Conservation (phyloP, 37 sponge, comb jelly and placozoan genomes). For the Aplysina aerophoba region DNA sequence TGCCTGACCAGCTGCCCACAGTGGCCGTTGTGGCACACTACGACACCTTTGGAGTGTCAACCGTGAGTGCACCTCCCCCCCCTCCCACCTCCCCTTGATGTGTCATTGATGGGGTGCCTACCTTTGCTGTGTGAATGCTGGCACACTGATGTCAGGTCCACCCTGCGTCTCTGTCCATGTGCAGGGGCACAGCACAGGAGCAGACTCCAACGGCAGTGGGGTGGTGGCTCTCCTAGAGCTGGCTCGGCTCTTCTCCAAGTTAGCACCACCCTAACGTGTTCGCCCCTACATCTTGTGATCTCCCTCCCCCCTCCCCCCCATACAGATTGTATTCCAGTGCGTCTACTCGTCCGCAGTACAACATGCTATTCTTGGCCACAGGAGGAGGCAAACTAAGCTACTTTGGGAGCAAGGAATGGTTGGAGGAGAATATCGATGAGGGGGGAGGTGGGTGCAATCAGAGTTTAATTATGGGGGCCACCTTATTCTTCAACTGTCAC, state of each 20-base stretch:
- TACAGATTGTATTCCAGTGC: slow-evolving; percentile 65
- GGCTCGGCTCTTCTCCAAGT: slow-evolving; percentile 88
- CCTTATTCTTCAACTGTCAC: no score
- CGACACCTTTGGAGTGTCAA: slow-evolving; percentile 84
- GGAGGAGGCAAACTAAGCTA: slow-evolving; percentile 90
- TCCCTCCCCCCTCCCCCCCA: not conserved
- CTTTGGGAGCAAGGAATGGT: slow-evolving; percentile 84
- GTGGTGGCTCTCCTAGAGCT: slow-evolving; percentile 87
- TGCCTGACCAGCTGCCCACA: slow-evolving; percentile 76
- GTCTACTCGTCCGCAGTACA: slow-evolving; percentile 58
- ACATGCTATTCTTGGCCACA: slow-evolving; percentile 81
- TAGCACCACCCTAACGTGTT: not conserved
- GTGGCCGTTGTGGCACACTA: slow-evolving; percentile 88
- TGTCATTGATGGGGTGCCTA: no score
- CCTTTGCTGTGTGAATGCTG: no score
- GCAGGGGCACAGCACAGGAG: slow-evolving; percentile 71
- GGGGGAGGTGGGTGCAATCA: not conserved
- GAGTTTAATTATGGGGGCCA: no score
- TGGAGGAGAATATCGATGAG: slow-evolving; percentile 39
- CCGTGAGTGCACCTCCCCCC: slow-evolving; percentile 74
- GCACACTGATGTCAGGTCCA: not conserved
- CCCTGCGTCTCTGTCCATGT: not conserved
- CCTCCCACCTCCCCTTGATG: no score
- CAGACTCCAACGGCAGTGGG: slow-evolving; percentile 87
- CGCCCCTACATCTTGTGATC: not conserved